Conservation (phyloP, 2,113 vertebrate species). For the Solea senegalensis region DNA sequence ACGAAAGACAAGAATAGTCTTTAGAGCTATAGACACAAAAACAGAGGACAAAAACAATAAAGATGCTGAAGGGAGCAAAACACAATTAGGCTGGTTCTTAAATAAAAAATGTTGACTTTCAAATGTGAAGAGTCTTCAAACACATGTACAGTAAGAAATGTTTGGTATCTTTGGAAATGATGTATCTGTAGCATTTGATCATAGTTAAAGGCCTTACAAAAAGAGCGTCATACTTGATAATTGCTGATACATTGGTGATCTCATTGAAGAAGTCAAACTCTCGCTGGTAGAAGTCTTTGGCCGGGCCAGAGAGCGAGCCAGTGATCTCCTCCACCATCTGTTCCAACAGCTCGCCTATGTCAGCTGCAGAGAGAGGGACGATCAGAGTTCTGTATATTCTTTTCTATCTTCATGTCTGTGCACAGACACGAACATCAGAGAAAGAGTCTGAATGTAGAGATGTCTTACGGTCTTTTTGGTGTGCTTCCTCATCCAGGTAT, state of each 20-base stretch:
- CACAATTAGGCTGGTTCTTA: too few species aligned
- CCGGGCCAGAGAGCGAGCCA: constrained; percentile 90
- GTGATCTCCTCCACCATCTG: constrained; percentile 95
- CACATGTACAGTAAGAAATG: too few species aligned
- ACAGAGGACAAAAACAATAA: too few species aligned
- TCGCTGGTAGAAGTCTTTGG: constrained; percentile 96
- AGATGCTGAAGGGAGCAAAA: too few species aligned
- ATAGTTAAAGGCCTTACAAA: too few species aligned
- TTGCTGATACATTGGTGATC: constrained; percentile 95
- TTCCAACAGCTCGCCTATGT: constrained; percentile 94
- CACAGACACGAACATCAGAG: not conserved
- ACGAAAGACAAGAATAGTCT: too few species aligned
- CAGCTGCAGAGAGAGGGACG: constrained; percentile 80
- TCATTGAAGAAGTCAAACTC: constrained; percentile 98
- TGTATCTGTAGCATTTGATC: too few species aligned
- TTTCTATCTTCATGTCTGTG: not conserved
- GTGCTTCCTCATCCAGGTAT: constrained; percentile 91
- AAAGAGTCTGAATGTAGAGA: not conserved
- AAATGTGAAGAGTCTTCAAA: too few species aligned
- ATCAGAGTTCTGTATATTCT: not conserved
- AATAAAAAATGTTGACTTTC: too few species aligned
- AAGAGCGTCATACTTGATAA: constrained; percentile 88
- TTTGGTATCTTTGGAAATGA: too few species aligned
- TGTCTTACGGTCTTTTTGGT: constrained; percentile 92
- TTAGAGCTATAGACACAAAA: too few species aligned